phyloP scores from a whole-genome alignment of 1,140 invertebrate genomes.

The roundworm (Caenorhabditis elegans) region DNA sequence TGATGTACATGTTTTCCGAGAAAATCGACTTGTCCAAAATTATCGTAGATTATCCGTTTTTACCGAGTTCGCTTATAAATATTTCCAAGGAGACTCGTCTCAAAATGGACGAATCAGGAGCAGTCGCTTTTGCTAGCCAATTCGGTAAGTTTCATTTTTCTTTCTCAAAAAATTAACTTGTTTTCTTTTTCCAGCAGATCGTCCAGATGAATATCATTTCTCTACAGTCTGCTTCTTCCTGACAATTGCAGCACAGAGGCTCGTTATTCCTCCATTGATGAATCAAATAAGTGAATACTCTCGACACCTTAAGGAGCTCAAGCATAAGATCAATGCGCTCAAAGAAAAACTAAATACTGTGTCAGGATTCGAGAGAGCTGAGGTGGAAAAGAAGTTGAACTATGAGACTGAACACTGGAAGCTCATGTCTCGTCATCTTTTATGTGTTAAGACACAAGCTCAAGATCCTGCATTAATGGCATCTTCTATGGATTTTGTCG shows the following conservation, averaged over 20 bases:
- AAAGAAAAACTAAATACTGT: constrained; percentile 70
- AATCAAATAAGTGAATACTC: constrained; percentile 82
- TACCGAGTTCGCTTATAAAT: constrained; percentile 77
- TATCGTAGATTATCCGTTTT: constrained; percentile 83
- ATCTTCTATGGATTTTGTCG: not conserved
- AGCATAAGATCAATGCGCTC: constrained; percentile 85
- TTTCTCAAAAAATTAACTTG: not conserved
- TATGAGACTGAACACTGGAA: constrained; percentile 39
- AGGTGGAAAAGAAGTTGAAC: constrained; percentile 38
- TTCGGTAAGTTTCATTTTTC: constrained; percentile 73
- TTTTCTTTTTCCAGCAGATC: constrained; percentile 68
- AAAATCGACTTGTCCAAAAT: constrained; percentile 74
- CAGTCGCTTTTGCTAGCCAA: constrained; percentile 75
- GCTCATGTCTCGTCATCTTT: constrained; percentile 45
- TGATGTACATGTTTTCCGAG: constrained; percentile 82
- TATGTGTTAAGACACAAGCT: not conserved
- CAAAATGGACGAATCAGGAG: constrained; percentile 79
- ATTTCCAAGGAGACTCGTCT: constrained; percentile 83
- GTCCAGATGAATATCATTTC: constrained; percentile 78
- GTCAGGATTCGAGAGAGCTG: constrained; percentile 67
- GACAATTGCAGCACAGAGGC: constrained; percentile 87
- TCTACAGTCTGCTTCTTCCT: constrained; percentile 94
- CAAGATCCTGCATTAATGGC: not conserved
- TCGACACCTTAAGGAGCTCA: constrained; percentile 82
- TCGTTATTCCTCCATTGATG: constrained; percentile 82